phyloP scores from a whole-genome alignment of 2,888 invertebrate genomes.

The Phragmatobia fuliginosa region DNA sequence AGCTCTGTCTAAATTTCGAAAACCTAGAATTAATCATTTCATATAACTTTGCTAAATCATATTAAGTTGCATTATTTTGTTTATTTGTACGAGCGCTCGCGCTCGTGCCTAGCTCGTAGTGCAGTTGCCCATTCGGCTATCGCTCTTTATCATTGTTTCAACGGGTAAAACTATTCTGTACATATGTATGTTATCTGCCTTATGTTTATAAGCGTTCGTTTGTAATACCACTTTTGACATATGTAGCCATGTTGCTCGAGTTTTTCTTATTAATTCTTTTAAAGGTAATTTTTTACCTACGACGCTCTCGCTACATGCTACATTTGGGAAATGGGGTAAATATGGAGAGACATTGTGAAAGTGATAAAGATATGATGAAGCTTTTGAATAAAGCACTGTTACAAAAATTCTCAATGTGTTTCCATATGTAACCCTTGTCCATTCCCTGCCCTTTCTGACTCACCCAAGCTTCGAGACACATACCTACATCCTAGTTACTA shows the following conservation, averaged over 20 bases:
- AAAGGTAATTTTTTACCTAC: conserved; percentile 75
- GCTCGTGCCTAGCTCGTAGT: conserved; percentile 51
- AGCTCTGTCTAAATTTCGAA: conserved; percentile 58
- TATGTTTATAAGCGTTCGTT: conserved; percentile 86
- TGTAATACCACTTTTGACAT: conserved; percentile 88
- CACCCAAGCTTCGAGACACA: conserved; percentile 47
- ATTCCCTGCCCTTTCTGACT: conserved; percentile 63
- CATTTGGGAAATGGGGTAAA: conserved; percentile 89
- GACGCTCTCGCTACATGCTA: conserved; percentile 85
- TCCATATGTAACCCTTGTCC: conserved; percentile 86
- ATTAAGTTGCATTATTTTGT: conserved; percentile 66
- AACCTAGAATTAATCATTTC: conserved; percentile 73
- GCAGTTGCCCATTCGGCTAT: conserved; percentile 69
- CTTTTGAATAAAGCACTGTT: conserved; percentile 90
- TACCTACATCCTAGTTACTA: conserved; percentile 39
- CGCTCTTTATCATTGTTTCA: conserved; percentile 84
- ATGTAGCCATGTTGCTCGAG: conserved; percentile 86
- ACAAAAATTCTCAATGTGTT: conserved; percentile 90
- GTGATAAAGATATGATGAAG: conserved; percentile 87
- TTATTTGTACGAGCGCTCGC: conserved; percentile 49
- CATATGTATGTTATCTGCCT: conserved; percentile 83
- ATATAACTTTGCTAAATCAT: conserved; percentile 71
- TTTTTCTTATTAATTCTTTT: conserved; percentile 68
- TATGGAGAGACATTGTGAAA: conserved; percentile 90
- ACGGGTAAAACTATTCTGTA: conserved; percentile 81